Evolutionary conservation across 2,113 vertebrate genomes (phyloP).

Genomic region (Pachypanchax playfairii): DNA sequence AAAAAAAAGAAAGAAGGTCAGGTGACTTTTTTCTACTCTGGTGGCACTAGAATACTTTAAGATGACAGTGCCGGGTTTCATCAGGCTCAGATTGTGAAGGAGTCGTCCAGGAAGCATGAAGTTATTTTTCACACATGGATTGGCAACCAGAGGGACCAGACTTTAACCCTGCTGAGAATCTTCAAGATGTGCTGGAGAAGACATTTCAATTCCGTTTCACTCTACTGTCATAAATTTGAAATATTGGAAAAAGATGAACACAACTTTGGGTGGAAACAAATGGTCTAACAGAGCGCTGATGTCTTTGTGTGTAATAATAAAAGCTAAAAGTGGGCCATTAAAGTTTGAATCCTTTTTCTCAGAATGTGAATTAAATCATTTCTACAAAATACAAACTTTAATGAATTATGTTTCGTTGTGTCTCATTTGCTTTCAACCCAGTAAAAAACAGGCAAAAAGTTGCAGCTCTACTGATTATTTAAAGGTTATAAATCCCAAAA

Average conservation of each 20-base stretch:
- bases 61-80: constrained; percentile 1
- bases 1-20: background rate
- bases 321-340: too few species aligned
- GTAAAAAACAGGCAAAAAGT: too few species aligned
- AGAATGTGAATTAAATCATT: too few species aligned
- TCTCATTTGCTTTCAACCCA: too few species aligned
- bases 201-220: background rate
- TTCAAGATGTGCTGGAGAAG: background rate
- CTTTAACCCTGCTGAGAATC: background rate
- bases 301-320: too few species aligned
- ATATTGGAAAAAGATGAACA: background rate
- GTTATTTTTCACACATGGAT: background rate
- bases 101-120: constrained; percentile 1
- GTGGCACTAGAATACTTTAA: background rate
- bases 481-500: too few species aligned
- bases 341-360: too few species aligned
- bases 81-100: background rate
- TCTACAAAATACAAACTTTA: too few species aligned
- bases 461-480: too few species aligned
- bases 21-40: background rate
- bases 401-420: too few species aligned
- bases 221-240: background rate
- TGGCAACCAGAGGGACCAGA: background rate
- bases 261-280: background rate
- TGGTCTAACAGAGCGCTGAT: too few species aligned